Conservation (phyloP, 37 sponge, comb jelly and placozoan species). For the Cliona cf. orientalis region DNA sequence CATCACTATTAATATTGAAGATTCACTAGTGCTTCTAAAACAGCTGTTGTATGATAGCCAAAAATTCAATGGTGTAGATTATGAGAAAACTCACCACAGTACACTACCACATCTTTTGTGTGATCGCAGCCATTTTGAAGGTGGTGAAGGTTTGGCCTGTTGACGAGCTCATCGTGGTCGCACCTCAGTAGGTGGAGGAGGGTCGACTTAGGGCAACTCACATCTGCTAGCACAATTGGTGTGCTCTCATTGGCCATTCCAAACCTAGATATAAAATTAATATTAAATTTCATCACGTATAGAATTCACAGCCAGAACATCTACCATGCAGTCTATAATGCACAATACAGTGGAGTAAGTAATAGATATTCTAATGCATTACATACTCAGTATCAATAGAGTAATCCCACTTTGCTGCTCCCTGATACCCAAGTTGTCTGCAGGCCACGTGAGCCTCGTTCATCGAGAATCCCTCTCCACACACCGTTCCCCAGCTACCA, state of each 20-base stretch:
- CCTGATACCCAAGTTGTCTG: conserved; percentile 22
- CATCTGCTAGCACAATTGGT: neutral
- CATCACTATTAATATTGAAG: too few relatives aligned
- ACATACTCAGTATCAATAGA: conserved; percentile 25
- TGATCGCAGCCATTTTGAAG: neutral
- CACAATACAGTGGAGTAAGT: neutral
- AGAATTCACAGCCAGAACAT: too few relatives aligned
- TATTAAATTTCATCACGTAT: too few relatives aligned
- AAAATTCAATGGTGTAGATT: too few relatives aligned
- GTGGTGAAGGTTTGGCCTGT: neutral
- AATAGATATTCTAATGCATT: neutral
- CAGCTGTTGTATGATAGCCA: too few relatives aligned
- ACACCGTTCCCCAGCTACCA: conserved; percentile 41
- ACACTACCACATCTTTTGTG: conserved; percentile 1
- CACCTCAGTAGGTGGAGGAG: conserved; percentile 7
- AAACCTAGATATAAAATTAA: conserved; percentile 2
- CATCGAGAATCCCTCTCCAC: conserved; percentile 23
- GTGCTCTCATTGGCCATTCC: neutral
- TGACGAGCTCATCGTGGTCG: neutral
- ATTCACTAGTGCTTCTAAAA: too few relatives aligned
- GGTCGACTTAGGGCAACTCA: neutral
- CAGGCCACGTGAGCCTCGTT: conserved; percentile 43
- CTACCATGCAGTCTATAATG: neutral
- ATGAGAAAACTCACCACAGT: conserved; percentile 7
- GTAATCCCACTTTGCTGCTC: conserved; percentile 16